Evolutionary conservation across 2,888 invertebrate species (phyloP), one percentile per base, ranked within the genome.

Genomic region (Thelaira solivaga): DNA sequence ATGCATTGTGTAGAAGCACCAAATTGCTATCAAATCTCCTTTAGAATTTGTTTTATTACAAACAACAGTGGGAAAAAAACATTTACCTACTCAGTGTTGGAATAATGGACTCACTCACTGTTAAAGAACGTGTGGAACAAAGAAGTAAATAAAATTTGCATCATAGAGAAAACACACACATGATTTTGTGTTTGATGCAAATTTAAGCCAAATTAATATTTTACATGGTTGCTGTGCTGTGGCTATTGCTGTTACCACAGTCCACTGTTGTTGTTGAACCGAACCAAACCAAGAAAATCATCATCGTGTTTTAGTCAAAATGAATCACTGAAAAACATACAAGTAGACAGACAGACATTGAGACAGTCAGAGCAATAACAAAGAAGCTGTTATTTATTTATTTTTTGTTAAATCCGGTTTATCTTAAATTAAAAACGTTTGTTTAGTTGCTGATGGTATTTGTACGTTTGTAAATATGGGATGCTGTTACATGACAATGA

Each of bases 401-500:
- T 51, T 78, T 77, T 77, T 39, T 65, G 41, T 65, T 65, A 74
- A 78, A 78, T 78, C 78, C 74, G 78, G 78, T 78, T 78, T 74
- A 74, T 51, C 65, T 61, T 69, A 78, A 69, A 73, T 74, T 62
- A 47, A 78, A 78, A 59, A 43, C 69, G 61, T 67, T 55, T 41
- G 49, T 51, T 69, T 22, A 16, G 43, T 45, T 39, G 45, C 20
- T 45, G 39, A 10, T 36, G 45, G 8, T 51, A 59, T 26, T 53
- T 64, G 49, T 73, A 71, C 49, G 61, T 74, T 71, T 74, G 67
- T 73, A 64, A 76, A 80, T 76, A 81, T 79, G 80, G 78, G 76
- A 80, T 79, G 82, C 86, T 86, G 87, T 86, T 87, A 85, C 85
- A 86, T 86, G 83, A 85, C 87, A 86, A 87, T 86, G 87, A 85